phyloP scores from a whole-genome alignment of 1,140 invertebrate genomes.

The Oryzaephilus surinamensis region DNA sequence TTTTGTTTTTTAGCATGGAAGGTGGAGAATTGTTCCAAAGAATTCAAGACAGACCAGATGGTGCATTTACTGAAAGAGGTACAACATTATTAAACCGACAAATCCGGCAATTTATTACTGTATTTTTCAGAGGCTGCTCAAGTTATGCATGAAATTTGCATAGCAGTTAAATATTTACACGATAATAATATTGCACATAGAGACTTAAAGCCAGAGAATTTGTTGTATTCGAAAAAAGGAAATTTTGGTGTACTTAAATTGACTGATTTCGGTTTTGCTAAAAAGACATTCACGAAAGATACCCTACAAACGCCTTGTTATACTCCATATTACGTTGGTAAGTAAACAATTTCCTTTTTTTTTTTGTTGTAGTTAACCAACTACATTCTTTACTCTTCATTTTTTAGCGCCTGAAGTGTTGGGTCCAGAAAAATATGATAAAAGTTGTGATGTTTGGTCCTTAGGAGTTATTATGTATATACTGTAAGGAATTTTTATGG shows the following conservation, averaged over 20 bases:
- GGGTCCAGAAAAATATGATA: conserved; percentile 96
- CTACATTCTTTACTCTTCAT: conserved; percentile 1
- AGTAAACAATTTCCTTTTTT: no score
- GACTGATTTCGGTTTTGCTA: conserved; percentile 99
- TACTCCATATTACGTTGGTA: conserved; percentile 95
- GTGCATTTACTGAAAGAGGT: conserved; percentile 92
- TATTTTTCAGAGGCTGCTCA: conserved; percentile 68
- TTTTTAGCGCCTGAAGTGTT: conserved; percentile 83
- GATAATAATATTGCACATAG: conserved; percentile 93
- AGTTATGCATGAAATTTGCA: conserved; percentile 93
- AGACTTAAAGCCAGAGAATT: conserved; percentile 91
- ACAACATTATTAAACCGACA: conserved; percentile 14
- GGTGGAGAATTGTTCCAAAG: conserved; percentile 93
- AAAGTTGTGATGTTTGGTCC: conserved; percentile 98
- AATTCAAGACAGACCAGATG: conserved; percentile 89
- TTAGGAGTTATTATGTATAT: conserved; percentile 98
- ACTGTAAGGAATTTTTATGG: conserved; percentile 52
- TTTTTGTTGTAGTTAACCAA: no score
- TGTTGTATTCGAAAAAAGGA: conserved; percentile 66
- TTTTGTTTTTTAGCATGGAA: conserved; percentile 66
- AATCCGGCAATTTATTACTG: background rate
- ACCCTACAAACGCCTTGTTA: conserved; percentile 95
- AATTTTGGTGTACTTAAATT: conserved; percentile 78
- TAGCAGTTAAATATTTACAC: conserved; percentile 91
- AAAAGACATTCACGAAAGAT: conserved; percentile 78